phyloP scores from a whole-genome alignment of 2,113 vertebrate genomes.

The Reinhardtius hippoglossoides region DNA sequence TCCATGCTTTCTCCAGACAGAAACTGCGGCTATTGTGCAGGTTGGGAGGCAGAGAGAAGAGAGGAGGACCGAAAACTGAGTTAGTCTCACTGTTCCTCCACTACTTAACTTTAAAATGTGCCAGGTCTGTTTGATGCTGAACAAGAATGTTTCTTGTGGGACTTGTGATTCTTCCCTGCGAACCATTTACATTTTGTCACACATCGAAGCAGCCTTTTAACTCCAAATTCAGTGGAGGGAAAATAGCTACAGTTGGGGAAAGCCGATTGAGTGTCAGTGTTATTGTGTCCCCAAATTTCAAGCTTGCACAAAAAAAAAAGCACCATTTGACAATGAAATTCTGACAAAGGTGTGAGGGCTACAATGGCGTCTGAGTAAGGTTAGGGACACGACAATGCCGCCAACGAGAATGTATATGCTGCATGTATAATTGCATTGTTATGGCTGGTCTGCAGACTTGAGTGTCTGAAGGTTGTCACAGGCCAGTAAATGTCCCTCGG shows the following conservation, averaged over 20 bases:
- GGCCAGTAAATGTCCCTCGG: slow-evolving; percentile 58
- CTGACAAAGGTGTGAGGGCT: slow-evolving; percentile 70
- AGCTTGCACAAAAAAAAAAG: slow-evolving; percentile 50
- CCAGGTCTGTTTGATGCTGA: slow-evolving; percentile 42
- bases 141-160: slow-evolving; percentile 42
- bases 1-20: slow-evolving; percentile 53
- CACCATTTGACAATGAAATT: slow-evolving; percentile 47
- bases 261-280: slow-evolving; percentile 59
- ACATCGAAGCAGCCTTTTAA: slow-evolving; percentile 41
- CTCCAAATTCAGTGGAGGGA: slow-evolving; percentile 47
- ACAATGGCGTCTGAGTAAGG: slow-evolving; percentile 63
- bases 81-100: slow-evolving; percentile 25
- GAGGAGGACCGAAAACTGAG: slow-evolving; percentile 13
- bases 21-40: slow-evolving; percentile 29
- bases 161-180: slow-evolving; percentile 39
- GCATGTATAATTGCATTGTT: slow-evolving; percentile 72
- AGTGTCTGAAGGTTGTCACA: slow-evolving; percentile 62
- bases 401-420: slow-evolving; percentile 61
- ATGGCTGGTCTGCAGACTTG: slow-evolving; percentile 37
- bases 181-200: slow-evolving; percentile 68
- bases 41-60: slow-evolving; percentile 28
- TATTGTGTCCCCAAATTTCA: slow-evolving; percentile 60
- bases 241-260: slow-evolving; percentile 48
- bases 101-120: slow-evolving; percentile 57
- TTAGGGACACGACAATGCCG: slow-evolving; percentile 54